These are phyloP conservation scores for Chelidonichthys spinosus DNA, from an alignment of 2,797 vertebrate genomes.

Conservation along the genomic window DNA sequence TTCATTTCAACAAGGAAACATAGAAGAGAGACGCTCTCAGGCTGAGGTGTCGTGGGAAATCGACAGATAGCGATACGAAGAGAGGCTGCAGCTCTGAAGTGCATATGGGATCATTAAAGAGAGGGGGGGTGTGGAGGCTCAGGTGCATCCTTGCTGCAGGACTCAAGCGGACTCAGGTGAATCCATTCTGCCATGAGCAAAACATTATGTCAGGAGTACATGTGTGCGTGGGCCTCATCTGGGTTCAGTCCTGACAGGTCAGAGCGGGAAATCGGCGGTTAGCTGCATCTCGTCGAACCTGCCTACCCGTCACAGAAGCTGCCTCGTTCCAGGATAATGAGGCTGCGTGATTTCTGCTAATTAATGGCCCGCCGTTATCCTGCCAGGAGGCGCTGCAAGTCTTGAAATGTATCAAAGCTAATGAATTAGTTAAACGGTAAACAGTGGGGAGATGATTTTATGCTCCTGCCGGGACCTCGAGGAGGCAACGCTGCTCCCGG, in stretches of 20 bases:
- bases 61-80: slow-evolving; percentile 19
- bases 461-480: slow-evolving; percentile 24
- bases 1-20: slow-evolving; percentile 17
- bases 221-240: slow-evolving; percentile 6
- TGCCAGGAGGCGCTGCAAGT: slow-evolving; percentile 20
- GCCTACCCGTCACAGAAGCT: slow-evolving; percentile 11
- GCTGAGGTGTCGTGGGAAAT: slow-evolving; percentile 18
- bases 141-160: slow-evolving; percentile 27
- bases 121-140: slow-evolving; percentile 5
- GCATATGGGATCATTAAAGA: not conserved
- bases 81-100: slow-evolving; percentile 6
- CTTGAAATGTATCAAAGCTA: slow-evolving; percentile 48
- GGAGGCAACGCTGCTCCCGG: not conserved
- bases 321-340: slow-evolving; percentile 26
- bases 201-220: not conserved
- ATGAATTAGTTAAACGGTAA: slow-evolving; percentile 48
- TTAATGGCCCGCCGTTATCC: slow-evolving; percentile 17
- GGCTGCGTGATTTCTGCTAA: slow-evolving; percentile 32
- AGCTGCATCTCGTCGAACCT: slow-evolving; percentile 6
- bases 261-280: not conserved
- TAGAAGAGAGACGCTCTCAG: slow-evolving; percentile 6
- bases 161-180: slow-evolving; percentile 33
- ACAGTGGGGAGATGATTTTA: slow-evolving; percentile 43
- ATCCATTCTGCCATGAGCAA: slow-evolving; percentile 3
- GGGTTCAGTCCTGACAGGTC: not conserved